Percentiles rank a stretch among this genome's conserved stretches.
Conservation (phyloP, 2,888 invertebrate species). For the Drosophila stalkeri region DNA sequence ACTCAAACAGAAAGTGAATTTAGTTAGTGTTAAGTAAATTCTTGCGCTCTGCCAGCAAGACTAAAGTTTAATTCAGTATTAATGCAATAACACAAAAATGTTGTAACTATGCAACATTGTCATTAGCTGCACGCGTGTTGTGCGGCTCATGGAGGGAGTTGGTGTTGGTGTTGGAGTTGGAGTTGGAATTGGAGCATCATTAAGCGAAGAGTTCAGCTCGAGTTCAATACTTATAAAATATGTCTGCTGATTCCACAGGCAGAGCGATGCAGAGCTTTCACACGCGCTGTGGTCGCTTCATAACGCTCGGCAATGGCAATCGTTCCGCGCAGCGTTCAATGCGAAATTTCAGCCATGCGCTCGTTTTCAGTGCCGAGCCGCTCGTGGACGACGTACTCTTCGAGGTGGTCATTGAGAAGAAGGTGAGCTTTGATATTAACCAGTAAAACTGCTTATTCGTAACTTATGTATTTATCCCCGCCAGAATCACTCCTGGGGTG, state of each 20-base stretch:
- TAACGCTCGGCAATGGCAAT: constrained; percentile 93
- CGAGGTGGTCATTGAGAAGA: constrained; percentile 94
- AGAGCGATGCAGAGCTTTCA: constrained; percentile 64
- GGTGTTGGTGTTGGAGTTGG: background rate
- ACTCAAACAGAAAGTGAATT: background rate
- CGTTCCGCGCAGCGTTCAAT: constrained; percentile 92
- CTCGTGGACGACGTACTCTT: constrained; percentile 93
- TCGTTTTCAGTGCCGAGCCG: constrained; percentile 93
- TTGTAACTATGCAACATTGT: background rate
- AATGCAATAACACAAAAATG: constrained; percentile 8
- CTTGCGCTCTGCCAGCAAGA: too few species aligned
- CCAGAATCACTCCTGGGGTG: constrained; percentile 92
- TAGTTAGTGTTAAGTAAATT: background rate
- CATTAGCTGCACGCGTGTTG: constrained; percentile 15
- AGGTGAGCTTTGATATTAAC: constrained; percentile 86
- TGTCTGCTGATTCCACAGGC: constrained; percentile 44
- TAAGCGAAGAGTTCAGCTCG: constrained; percentile 6
- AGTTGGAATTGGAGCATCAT: background rate
- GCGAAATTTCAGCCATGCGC: constrained; percentile 94
- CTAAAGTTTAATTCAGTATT: background rate
- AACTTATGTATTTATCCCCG: constrained; percentile 11
- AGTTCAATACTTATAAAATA: constrained; percentile 6
- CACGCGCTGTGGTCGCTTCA: constrained; percentile 92
- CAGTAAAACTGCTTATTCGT: background rate
- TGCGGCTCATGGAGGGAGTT: constrained; percentile 10